Evolutionary conservation across 2,888 invertebrate genomes (phyloP), one percentile per base, ranked within the genome.

Genomic region (Flabesymbios commensalis): DNA sequence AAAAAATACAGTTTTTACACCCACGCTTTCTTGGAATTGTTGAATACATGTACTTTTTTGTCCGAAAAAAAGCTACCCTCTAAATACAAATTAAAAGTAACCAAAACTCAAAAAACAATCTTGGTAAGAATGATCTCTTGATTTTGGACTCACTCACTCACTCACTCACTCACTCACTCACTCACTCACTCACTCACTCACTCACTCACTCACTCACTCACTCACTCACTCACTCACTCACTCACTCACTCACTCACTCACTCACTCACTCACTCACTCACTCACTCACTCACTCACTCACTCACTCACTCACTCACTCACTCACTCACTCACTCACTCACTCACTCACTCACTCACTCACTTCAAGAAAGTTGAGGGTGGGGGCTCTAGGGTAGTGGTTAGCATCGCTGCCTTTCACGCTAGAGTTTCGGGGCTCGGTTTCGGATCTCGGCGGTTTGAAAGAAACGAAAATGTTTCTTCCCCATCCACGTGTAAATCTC

Each of bases 181-280:
- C 39, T 53, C 54, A 53, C 39, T 53, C 54, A 53, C 33, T 53
- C 39, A 41, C 39, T 53, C 54, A 53, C 24, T 53, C 54, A 53
- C 39, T 39, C 45, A 56, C 26, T 56, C 45, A 49, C 56, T 56
- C 56, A 56, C 45, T 56, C 56, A 47, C 45, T 56, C 56, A 56
- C 45, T 47, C 56, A 56, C 45, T 56, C 42, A 56, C 4, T 47
- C 56, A 45, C 45, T 56, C 56, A 56, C 45, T 48, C 56, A 56
- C 45, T 56, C 42, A 48, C 45, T 56, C 56, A 56, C 45, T 56
- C 56, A 56, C 45, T 56, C 56, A 56, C 45, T 56, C 56, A 56
- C 45, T 56, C 56, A 56, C 45, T 56, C 56, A 56, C 45, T 56
- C 45, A 56, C 45, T 56, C 56, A 56, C 45, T 56, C 56, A 56